These are phyloP conservation scores for Mormyrops attenuatus DNA, from an alignment of 2,797 vertebrate genomes.

Conservation along the genomic window DNA sequence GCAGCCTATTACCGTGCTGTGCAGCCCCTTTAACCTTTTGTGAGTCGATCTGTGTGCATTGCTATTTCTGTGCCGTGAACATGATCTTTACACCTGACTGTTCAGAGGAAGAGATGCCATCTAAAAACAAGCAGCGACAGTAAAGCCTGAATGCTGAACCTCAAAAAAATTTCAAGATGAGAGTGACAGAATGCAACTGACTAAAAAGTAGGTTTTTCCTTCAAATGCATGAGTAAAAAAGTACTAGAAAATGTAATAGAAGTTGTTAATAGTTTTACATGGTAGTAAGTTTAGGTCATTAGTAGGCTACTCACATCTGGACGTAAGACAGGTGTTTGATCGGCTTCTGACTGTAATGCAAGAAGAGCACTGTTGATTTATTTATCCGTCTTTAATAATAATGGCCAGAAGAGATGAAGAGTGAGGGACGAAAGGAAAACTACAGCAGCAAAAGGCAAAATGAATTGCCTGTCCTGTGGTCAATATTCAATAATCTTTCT, in stretches of 20 bases:
- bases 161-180: not conserved
- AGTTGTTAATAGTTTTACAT: not conserved
- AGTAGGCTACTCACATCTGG: not conserved
- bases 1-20: not conserved
- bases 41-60: not conserved
- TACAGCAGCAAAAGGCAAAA: constrained; percentile 29
- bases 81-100: not conserved
- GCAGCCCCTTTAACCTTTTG: not conserved
- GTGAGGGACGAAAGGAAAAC: constrained; percentile 22
- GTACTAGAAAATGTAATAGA: not conserved
- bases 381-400: constrained; percentile 15
- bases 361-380: constrained; percentile 14
- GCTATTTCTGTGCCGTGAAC: not conserved
- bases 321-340: constrained; percentile 5
- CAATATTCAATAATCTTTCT: constrained; percentile 29
- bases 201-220: not conserved
- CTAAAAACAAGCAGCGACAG: not conserved
- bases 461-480: constrained; percentile 30
- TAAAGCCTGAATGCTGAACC: not conserved
- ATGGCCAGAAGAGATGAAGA: constrained; percentile 10
- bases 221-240: not conserved
- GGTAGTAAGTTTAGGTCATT: not conserved
- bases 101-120: not conserved
- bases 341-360: not conserved
- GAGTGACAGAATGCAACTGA: not conserved